Conservation (phyloP, 30 jellyfish, hydroid and myxozoan species). For the Mastigias papua region DNA sequence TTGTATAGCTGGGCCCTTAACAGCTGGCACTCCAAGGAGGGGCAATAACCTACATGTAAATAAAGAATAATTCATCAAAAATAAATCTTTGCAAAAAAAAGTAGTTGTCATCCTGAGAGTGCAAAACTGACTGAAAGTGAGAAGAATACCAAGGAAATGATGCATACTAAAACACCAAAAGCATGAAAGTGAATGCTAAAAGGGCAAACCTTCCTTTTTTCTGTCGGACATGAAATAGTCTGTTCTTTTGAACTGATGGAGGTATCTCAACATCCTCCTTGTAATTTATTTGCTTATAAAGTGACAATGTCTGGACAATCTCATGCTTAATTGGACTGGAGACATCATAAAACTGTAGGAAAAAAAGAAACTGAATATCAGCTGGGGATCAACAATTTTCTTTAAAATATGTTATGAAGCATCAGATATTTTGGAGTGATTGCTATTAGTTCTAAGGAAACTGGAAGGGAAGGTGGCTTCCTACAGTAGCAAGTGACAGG, state of each 20-base stretch:
- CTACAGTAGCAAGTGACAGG: no score
- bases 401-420: no score
- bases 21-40: slow-evolving; percentile 62
- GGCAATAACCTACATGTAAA: slow-evolving; percentile 49
- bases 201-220: slow-evolving; percentile 53
- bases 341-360: slow-evolving; percentile 31
- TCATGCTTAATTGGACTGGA: slow-evolving; percentile 14
- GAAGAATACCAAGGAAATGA: background rate
- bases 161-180: no score
- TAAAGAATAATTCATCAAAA: background rate
- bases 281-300: background rate
- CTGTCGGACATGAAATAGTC: slow-evolving; percentile 29
- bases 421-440: no score
- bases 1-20: slow-evolving; percentile 54
- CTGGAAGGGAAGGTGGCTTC: no score
- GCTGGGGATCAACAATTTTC: no score
- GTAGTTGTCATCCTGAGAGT: background rate
- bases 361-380: background rate
- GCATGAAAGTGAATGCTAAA: background rate
- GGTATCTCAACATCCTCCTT: background rate
- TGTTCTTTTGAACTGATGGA: background rate
- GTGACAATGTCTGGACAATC: slow-evolving; percentile 5
- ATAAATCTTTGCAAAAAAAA: background rate
- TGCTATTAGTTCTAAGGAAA: no score
- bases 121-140: background rate